Evolutionary conservation across 2,797 vertebrate genomes (phyloP).

Genomic region (Arnoldichthys spilopterus): DNA sequence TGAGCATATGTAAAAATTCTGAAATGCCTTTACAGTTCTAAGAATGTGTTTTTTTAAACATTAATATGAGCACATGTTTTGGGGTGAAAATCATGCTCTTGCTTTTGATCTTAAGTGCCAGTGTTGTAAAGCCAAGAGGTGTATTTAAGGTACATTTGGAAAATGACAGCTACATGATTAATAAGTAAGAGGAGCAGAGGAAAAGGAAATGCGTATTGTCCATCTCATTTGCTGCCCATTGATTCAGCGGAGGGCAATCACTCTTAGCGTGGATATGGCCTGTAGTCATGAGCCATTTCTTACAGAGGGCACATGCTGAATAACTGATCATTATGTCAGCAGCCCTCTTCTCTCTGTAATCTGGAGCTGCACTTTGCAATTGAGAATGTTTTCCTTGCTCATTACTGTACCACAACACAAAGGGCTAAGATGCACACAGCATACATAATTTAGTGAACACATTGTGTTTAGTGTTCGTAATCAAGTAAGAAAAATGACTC

Average conservation of each 20-base stretch:
- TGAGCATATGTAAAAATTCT: constrained; percentile 2
- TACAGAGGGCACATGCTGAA: constrained; percentile 42
- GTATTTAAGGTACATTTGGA: constrained; percentile 41
- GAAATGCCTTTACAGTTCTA: constrained; percentile 19
- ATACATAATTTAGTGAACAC: constrained; percentile 47
- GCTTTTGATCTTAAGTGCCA: constrained; percentile 21
- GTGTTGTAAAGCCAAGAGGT: constrained; percentile 37
- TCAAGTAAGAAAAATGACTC: constrained; percentile 47
- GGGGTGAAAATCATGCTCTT: constrained; percentile 1
- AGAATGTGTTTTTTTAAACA: constrained; percentile 13
- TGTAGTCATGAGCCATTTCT: constrained; percentile 54
- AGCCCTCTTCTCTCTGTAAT: constrained; percentile 37
- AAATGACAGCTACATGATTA: constrained; percentile 65
- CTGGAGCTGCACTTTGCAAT: constrained; percentile 23
- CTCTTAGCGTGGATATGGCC: constrained; percentile 53
- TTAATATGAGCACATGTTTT: constrained; percentile 18
- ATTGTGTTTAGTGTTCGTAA: constrained; percentile 48
- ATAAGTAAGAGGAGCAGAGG: constrained; percentile 59
- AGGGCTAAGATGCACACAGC: constrained; percentile 31
- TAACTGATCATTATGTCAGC: constrained; percentile 48
- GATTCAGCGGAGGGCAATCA: constrained; percentile 64
- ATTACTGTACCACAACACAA: constrained; percentile 13
- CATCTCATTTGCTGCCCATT: constrained; percentile 73
- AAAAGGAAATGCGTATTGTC: constrained; percentile 72
- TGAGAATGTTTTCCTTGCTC: constrained; percentile 18